phyloP scores from a whole-genome alignment of 2,113 vertebrate species.

The Corythornis cristatus region DNA sequence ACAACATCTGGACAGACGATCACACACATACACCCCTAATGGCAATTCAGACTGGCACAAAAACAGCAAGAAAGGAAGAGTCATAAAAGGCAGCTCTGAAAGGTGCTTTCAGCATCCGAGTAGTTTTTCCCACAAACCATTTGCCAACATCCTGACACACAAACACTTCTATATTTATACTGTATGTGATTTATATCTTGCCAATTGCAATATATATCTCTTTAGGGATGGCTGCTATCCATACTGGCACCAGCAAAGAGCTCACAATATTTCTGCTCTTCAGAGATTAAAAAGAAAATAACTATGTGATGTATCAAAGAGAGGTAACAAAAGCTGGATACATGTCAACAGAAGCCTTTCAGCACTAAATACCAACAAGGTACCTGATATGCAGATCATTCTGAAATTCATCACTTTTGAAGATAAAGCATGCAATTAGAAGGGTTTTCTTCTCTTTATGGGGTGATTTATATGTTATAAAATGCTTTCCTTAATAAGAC shows the following conservation, averaged over 20 bases:
- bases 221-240: conserved; percentile 63
- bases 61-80: conserved; percentile 4
- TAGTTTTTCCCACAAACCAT: conserved; percentile 42
- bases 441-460: conserved; percentile 31
- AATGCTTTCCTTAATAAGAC: not conserved
- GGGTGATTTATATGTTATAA: conserved; percentile 20
- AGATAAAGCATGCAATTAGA: conserved; percentile 56
- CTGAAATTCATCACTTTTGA: conserved; percentile 47
- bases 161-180: conserved; percentile 66
- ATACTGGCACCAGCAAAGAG: conserved; percentile 61
- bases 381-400: conserved; percentile 36
- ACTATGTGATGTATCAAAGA: conserved; percentile 34
- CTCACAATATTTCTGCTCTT: conserved; percentile 49
- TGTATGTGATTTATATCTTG: conserved; percentile 62
- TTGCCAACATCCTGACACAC: conserved; percentile 62
- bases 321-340: conserved; percentile 52
- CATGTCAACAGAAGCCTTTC: conserved; percentile 48
- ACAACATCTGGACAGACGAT: not conserved
- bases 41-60: not conserved
- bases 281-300: conserved; percentile 63
- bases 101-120: conserved; percentile 35
- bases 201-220: conserved; percentile 55
- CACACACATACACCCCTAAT: not conserved
- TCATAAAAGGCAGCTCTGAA: not conserved
- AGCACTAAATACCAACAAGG: conserved; percentile 19